phyloP scores from a whole-genome alignment of 2,113 vertebrate genomes.

The Hyperopisus bebe region DNA sequence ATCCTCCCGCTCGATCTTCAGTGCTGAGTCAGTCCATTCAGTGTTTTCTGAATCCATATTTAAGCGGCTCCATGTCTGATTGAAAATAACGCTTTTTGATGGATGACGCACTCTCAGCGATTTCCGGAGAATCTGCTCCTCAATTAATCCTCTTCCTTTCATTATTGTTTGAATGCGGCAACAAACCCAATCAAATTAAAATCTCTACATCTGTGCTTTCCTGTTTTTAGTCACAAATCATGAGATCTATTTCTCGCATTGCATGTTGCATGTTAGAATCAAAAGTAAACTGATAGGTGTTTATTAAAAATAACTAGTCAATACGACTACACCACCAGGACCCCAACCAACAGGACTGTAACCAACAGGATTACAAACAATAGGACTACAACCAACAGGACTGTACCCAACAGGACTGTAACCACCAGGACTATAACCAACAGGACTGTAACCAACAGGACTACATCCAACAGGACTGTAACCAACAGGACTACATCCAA shows the following conservation, averaged over 20 bases:
- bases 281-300: not conserved
- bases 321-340: no score
- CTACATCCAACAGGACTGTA: not conserved
- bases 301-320: not conserved
- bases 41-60: not conserved
- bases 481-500: no score
- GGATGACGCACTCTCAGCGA: not conserved
- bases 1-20: not conserved
- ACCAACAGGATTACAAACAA: not conserved
- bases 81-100: not conserved
- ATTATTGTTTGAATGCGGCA: not conserved
- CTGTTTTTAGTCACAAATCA: not conserved
- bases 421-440: not conserved
- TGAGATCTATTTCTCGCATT: not conserved
- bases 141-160: constrained; percentile 2
- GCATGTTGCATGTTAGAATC: not conserved
- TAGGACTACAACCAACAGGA: not conserved
- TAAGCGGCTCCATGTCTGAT: not conserved
- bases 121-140: not conserved
- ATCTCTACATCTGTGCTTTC: not conserved
- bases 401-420: no score
- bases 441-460: not conserved
- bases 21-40: not conserved
- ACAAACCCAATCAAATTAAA: constrained; percentile 1
- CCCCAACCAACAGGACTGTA: not conserved